These are phyloP conservation scores for Gambelia wislizenii DNA, from an alignment of 2,797 vertebrate genomes.

Conservation along the genomic window DNA sequence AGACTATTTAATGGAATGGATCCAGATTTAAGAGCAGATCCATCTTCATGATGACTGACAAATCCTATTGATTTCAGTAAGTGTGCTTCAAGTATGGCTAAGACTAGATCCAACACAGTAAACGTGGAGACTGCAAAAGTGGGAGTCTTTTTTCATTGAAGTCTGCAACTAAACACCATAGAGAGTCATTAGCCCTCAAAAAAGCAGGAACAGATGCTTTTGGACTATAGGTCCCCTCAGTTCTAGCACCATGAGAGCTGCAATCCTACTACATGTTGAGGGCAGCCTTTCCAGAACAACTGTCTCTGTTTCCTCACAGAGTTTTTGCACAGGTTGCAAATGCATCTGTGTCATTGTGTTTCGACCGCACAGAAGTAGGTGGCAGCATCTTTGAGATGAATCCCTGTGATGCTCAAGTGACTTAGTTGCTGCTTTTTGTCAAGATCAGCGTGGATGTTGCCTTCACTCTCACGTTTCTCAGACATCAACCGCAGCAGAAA, in stretches of 20 bases:
- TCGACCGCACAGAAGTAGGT: conserved; percentile 51
- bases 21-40: too few species aligned
- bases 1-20: too few species aligned
- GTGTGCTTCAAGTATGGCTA: too few species aligned
- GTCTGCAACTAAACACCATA: too few species aligned
- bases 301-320: background rate
- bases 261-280: background rate
- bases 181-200: too few species aligned
- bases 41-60: too few species aligned
- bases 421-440: background rate
- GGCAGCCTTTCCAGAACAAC: background rate
- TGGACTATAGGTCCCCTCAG: background rate
- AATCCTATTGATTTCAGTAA: too few species aligned
- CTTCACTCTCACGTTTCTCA: background rate
- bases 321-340: conserved; percentile 19
- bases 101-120: too few species aligned
- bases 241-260: background rate
- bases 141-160: too few species aligned
- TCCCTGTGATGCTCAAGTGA: conserved; percentile 23
- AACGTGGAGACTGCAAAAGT: too few species aligned
- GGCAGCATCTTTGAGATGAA: conserved; percentile 37
- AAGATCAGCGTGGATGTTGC: conserved; percentile 22
- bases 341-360: conserved; percentile 40
- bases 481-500: background rate
- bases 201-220: too few species aligned